Conservation (phyloP, 1,140 invertebrate genomes). For the Antheraea pernyi region DNA sequence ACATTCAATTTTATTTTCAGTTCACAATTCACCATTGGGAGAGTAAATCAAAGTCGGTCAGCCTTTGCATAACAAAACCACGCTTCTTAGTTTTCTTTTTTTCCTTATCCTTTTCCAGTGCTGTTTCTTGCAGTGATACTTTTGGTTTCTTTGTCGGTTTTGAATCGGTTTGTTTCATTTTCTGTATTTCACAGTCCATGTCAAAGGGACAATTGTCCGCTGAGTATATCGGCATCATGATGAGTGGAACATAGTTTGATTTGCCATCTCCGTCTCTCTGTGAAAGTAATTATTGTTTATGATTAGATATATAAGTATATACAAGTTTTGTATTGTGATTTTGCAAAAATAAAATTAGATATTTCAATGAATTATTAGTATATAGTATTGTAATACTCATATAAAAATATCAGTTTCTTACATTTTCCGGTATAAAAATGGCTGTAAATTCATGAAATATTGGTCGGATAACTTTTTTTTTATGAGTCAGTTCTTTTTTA, state of each 20-base stretch:
- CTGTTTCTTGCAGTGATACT: conserved; percentile 27
- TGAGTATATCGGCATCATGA: conserved; percentile 67
- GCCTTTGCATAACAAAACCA: conserved; percentile 55
- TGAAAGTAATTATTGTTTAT: conserved; percentile 18
- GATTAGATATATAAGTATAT: too few species aligned
- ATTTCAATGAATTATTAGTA: neutral
- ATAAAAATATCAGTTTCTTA: conserved; percentile 1
- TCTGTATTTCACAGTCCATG: conserved; percentile 55
- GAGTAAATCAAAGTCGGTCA: conserved; percentile 64
- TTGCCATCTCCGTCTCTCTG: conserved; percentile 28
- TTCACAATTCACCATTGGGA: conserved; percentile 53
- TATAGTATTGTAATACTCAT: neutral
- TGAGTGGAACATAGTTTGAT: conserved; percentile 60
- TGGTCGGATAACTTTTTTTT: too few species aligned
- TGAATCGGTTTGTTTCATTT: conserved; percentile 44
- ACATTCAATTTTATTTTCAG: too few species aligned
- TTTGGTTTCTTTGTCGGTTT: conserved; percentile 38
- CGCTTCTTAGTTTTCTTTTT: conserved; percentile 55
- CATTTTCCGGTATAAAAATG: too few species aligned
- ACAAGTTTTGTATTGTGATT: neutral
- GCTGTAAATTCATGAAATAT: too few species aligned
- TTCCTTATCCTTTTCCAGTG: conserved; percentile 44
- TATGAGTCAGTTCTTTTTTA: too few species aligned
- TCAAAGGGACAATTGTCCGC: conserved; percentile 62
- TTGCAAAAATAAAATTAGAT: neutral